Conservation (phyloP, 1,140 invertebrate genomes). For the Lineus longissimus region DNA sequence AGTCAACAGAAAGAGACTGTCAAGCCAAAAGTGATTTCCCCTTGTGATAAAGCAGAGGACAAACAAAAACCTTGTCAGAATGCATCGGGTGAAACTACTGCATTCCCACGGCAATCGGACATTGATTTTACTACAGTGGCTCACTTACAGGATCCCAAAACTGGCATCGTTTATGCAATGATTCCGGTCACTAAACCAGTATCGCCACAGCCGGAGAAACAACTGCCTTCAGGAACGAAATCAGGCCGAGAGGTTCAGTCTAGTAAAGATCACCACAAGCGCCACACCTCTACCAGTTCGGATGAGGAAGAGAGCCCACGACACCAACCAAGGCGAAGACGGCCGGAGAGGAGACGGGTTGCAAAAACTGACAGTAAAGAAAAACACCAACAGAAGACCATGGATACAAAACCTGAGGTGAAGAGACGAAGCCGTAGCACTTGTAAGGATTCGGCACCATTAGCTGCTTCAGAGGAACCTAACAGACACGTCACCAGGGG, state of each 20-base stretch:
- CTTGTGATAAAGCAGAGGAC: no score
- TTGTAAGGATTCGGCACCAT: conserved; percentile 15
- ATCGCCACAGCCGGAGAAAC: no score
- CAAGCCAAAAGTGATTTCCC: not conserved
- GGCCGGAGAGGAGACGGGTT: not conserved
- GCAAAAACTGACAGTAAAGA: not conserved
- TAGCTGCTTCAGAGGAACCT: conserved; percentile 18
- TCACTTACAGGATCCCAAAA: no score
- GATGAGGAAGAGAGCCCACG: not conserved
- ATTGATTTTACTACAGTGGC: no score
- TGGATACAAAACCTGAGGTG: conserved; percentile 26
- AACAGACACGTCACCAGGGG: conserved; percentile 8
- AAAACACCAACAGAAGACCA: conserved; percentile 23
- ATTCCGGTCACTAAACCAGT: no score
- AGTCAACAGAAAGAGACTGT: not conserved
- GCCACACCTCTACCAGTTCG: not conserved
- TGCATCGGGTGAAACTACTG: no score
- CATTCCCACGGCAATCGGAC: no score
- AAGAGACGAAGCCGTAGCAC: conserved; percentile 15
- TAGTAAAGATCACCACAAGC: not conserved
- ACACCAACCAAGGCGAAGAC: not conserved
- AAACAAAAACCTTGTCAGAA: no score
- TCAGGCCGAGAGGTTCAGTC: not conserved
- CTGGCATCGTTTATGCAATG: no score
- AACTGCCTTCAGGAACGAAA: no score